phyloP scores from a whole-genome alignment of 2,113 vertebrate genomes.

The Eulemur macaco region DNA sequence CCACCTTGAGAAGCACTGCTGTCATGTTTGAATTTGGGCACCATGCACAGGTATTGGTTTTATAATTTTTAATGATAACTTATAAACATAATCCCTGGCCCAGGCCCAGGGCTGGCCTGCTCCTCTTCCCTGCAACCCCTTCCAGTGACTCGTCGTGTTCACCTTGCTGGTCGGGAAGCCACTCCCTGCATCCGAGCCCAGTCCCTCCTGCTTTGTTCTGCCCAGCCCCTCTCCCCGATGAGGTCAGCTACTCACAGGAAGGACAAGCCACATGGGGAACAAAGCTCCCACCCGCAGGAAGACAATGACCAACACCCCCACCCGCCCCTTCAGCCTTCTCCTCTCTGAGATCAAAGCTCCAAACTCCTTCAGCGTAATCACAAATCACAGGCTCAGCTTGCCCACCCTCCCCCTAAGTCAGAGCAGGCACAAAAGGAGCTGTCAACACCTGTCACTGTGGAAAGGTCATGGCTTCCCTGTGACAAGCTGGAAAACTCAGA shows the following conservation, averaged over 20 bases:
- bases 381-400: slow-evolving; percentile 58
- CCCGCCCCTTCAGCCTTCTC: not conserved
- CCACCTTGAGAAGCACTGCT: not conserved
- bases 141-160: not conserved
- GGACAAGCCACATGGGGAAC: not conserved
- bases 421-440: slow-evolving; percentile 64
- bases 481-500: slow-evolving; percentile 66
- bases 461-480: slow-evolving; percentile 62
- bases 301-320: not conserved
- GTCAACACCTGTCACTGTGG: slow-evolving; percentile 54
- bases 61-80: not conserved
- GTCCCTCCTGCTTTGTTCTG: not conserved
- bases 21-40: not conserved
- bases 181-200: not conserved
- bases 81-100: not conserved
- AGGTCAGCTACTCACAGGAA: slow-evolving; percentile 59
- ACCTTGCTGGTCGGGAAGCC: not conserved
- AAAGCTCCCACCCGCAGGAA: not conserved
- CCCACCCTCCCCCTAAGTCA: slow-evolving; percentile 51
- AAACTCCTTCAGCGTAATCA: slow-evolving; percentile 35
- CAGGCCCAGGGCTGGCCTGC: not conserved
- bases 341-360: slow-evolving; percentile 18
- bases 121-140: not conserved
- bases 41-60: not conserved
- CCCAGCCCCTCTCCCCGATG: not conserved